Evolutionary conservation across 2,113 vertebrate species (phyloP).

Genomic region (Urocynchramus pylzowi): DNA sequence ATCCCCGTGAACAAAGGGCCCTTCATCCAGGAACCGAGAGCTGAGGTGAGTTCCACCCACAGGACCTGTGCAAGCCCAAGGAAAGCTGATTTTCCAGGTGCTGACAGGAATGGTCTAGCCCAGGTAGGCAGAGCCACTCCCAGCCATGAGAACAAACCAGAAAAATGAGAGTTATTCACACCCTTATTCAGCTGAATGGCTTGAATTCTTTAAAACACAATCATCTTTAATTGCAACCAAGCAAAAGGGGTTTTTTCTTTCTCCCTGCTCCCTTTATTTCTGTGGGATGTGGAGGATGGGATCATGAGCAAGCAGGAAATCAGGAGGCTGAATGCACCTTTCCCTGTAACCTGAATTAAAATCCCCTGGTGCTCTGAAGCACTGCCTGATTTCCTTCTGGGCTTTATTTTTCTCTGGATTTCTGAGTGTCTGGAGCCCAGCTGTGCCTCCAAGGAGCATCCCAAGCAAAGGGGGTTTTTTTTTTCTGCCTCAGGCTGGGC

Average conservation of each 20-base stretch:
- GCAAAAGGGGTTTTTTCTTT: neutral
- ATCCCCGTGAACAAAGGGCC: neutral
- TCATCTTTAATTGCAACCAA: neutral
- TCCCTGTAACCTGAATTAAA: neutral
- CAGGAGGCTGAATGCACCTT: neutral
- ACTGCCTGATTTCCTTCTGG: neutral
- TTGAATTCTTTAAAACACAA: too few species aligned
- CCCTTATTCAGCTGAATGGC: neutral
- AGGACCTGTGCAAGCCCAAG: neutral
- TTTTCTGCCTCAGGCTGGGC: neutral
- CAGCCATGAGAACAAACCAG: neutral
- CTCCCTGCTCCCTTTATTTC: rapidly evolving
- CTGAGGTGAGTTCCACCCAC: neutral
- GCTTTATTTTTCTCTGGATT: neutral
- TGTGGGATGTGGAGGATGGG: rapidly evolving
- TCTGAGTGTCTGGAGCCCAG: neutral
- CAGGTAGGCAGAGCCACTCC: neutral
- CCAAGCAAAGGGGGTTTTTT: neutral
- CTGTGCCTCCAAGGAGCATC: neutral
- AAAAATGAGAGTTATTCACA: neutral
- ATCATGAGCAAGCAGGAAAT: neutral
- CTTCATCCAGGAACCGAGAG: neutral
- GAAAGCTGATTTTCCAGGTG: neutral
- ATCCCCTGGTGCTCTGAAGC: neutral
- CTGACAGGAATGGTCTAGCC: neutral